Evolutionary conservation across 2,888 invertebrate genomes (phyloP).

Genomic region (Ellobium chinense): DNA sequence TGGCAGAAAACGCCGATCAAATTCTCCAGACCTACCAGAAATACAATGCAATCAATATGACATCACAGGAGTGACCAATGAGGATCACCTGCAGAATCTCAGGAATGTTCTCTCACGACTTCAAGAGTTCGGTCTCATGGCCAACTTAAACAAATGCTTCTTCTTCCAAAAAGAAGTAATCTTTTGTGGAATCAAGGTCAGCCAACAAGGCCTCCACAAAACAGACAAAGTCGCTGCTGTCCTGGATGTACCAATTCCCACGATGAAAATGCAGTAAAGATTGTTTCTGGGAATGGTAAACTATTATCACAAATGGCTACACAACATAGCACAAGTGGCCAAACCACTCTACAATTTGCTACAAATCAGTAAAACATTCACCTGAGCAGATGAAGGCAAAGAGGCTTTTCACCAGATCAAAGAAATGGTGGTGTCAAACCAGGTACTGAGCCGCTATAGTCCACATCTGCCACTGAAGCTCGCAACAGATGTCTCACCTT

Average conservation of each 20-base stretch:
- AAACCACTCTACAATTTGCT: slow-evolving; percentile 39
- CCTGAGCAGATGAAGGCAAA: slow-evolving; percentile 35
- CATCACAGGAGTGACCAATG: too few relatives aligned
- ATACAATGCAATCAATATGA: slow-evolving; percentile 53
- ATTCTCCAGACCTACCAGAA: slow-evolving; percentile 46
- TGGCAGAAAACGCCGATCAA: slow-evolving; percentile 55
- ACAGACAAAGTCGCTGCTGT: slow-evolving; percentile 59
- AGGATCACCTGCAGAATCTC: slow-evolving; percentile 2
- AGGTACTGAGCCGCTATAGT: slow-evolving; percentile 63
- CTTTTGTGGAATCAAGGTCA: slow-evolving; percentile 42
- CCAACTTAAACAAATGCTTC: neutral
- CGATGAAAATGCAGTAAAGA: slow-evolving; percentile 56
- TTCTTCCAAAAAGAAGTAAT: slow-evolving; percentile 14
- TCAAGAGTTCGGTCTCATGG: neutral
- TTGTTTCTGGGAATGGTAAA: neutral
- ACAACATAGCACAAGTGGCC: neutral
- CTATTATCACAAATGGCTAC: slow-evolving; percentile 48
- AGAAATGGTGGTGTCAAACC: slow-evolving; percentile 45
- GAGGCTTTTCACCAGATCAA: slow-evolving; percentile 54
- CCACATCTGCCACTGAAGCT: slow-evolving; percentile 62
- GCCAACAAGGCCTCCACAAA: slow-evolving; percentile 43
- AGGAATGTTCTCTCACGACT: neutral
- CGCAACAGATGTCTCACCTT: slow-evolving; percentile 75
- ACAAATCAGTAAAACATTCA: slow-evolving; percentile 53
- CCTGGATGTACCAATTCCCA: slow-evolving; percentile 58